These are phyloP conservation scores for Platyrinchus mystaceus DNA, from an alignment of 2,797 vertebrate genomes.

Conservation along the genomic window DNA sequence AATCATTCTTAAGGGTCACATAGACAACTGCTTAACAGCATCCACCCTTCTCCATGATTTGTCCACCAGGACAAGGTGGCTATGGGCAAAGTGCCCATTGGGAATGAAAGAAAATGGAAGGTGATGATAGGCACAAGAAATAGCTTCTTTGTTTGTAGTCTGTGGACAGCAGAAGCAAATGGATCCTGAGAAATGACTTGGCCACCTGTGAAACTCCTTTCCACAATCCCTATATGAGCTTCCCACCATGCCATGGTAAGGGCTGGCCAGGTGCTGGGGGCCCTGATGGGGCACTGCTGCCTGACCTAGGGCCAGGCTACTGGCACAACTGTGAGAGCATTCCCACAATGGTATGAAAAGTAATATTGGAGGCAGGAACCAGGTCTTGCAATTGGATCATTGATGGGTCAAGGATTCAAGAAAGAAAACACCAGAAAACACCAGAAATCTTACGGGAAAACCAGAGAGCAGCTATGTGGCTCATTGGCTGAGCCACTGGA, in stretches of 20 bases:
- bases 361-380: background rate
- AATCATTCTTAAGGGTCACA: background rate
- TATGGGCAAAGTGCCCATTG: background rate
- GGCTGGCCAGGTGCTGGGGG: background rate
- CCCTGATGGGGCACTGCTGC: background rate
- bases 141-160: background rate
- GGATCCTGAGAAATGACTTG: background rate
- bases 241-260: fast-evolving
- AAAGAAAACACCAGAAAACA: background rate
- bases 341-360: background rate
- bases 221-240: background rate
- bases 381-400: background rate
- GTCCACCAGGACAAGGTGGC: background rate
- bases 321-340: background rate
- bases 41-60: fast-evolving
- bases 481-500: background rate
- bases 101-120: background rate
- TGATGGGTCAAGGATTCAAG: background rate
- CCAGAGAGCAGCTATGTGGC: background rate
- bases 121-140: background rate
- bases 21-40: background rate
- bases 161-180: background rate
- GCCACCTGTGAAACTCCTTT: background rate
- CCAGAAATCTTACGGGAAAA: background rate
- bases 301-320: background rate